Evolutionary conservation across 2,113 vertebrate species (phyloP).

Genomic region (Taurulus bubalis): DNA sequence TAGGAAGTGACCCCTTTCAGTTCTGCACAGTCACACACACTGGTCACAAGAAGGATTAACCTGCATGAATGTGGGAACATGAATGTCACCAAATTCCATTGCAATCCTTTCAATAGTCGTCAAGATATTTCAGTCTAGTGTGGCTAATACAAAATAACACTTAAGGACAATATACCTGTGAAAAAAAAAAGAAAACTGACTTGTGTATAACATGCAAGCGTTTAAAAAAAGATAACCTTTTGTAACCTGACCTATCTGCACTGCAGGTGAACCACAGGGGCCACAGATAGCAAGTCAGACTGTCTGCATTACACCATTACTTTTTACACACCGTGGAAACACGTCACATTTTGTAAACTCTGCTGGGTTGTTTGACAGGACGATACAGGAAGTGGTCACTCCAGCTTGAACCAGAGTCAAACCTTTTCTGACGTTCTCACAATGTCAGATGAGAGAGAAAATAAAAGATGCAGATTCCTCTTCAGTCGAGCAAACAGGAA

Average conservation of each 20-base stretch:
- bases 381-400: conserved; percentile 42
- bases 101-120: neutral
- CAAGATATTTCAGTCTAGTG: neutral
- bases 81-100: neutral
- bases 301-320: neutral
- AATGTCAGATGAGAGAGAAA: neutral
- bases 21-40: neutral
- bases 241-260: neutral
- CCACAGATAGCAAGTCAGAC: conserved; percentile 3
- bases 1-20: neutral
- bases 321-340: neutral
- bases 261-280: conserved; percentile 1
- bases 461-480: neutral
- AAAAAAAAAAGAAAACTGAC: too few species aligned
- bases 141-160: neutral
- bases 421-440: neutral
- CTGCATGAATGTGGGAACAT: neutral
- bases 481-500: neutral
- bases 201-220: neutral
- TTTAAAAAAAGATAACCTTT: neutral
- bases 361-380: neutral
- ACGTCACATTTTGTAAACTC: neutral
- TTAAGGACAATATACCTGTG: neutral
- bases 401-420: neutral
- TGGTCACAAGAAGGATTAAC: neutral